Base-by-base conservation (phyloP, 2,797 vertebrate genomes). In the Sparidentex hasta region DNA sequence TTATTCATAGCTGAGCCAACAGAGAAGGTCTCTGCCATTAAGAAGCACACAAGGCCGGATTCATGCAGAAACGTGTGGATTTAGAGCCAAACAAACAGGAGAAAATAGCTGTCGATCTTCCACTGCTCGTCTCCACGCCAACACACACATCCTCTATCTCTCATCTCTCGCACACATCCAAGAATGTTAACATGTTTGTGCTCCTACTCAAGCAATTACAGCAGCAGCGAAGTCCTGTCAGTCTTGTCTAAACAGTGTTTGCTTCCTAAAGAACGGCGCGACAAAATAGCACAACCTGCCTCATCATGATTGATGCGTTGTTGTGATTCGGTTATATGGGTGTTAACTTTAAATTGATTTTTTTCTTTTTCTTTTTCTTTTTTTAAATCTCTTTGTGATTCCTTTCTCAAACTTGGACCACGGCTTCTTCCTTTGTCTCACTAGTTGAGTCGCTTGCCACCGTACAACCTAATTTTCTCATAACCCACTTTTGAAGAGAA, bases 1-100 rank as follows among this genome's bases (percentile, higher is more conserved):
- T 97, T 97, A 98, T 98, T 99, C 97, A 98, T 97, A 93, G 96
- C 95, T 95, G 87, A 91, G 95, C 94, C 94, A 97, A 96, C 88
- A 79, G 83, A 81, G 88, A 90, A 89, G 82, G 83, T 87, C 78
- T 92, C 91, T 94, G 95, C 95, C 95, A 94, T 85, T 65, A 82
- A 91, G 94, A 94, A 94, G 94, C 90, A 95, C 94, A 95, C 88
- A 96, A 93, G 84, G 91, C 88, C 50, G 70, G 86, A 91, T 91
- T 90, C 83, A 86, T 85, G 68, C 65, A 94, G 94, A 95, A 90
- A 93, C 87, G 89, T 91, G 80, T 87, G 92, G 87, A 90, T 95
- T 95, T 89, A 94, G 91, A 95, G 56, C 82, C 89, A 93, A 83
- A 91, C 93, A 94, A 91, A 90, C 89, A 89, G 90, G 5, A 79